Base-by-base conservation (phyloP, 2,113 vertebrate genomes). In the Cinclus cinclus region DNA sequence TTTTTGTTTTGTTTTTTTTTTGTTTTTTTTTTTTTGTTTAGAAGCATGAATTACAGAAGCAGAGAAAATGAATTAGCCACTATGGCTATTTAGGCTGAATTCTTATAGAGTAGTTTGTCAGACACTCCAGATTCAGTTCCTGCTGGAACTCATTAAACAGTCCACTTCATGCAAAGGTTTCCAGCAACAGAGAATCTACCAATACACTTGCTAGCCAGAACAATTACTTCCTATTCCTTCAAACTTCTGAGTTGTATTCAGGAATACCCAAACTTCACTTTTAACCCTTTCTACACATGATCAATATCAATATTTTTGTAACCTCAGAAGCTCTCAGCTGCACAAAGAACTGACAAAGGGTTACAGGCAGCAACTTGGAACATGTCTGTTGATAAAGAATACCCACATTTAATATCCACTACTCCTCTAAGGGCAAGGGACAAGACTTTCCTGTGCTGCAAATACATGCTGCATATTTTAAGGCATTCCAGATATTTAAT, bases 401-500 rank as follows among this genome's bases (percentile, higher is more conserved):
- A 4, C 23, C 24, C 14, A 15, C 33, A 16, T 77, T 91, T 65
- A 67, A 87, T 50, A 81, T 28, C 39, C n/a, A 81, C 73, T 67
- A 77, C 46, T n/a, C 24, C 47, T 80, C 56, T 41, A 24, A 63
- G 68, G 62, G 21, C 47, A 87, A 76, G 56, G 30, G 35, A 89
- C 90, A 92, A 95, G 22, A 56, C 20, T 28, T 76, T 80, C 73
- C 81, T 69, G 80, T 73, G 80, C 65, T 89, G 49, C 47, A 83
- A 91, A 71, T 70, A 65, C 9, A 83, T 35, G 44, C 92, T 94
- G 76, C 76, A 59, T 65, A 87, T 94, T 96, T 97, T 90, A 83
- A 95, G 63, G 84, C 78, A 89, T 92, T 95, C 92, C 69, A 91
- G 87, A 94, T 89, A 97, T 86, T 70, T 58, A 96, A 87, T 89